Base-by-base conservation (phyloP, 2,113 vertebrate genomes). In the Macroglossus sobrinus region DNA sequence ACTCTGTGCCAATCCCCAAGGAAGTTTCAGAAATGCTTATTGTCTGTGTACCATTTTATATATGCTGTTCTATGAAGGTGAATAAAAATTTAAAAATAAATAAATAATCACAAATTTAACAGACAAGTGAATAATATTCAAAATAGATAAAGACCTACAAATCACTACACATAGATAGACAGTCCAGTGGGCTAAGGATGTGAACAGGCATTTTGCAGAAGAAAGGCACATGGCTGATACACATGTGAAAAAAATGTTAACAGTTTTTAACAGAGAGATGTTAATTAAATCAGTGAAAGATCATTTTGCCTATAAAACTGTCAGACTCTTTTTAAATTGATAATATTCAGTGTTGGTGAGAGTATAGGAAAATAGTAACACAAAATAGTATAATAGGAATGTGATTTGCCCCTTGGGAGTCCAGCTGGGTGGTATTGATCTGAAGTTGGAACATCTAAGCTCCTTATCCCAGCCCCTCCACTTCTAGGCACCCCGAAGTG, bases 21-120 rank as follows among this genome's bases (percentile, higher is more conserved):
- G 55, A 85, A 38, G 50, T 86, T 96, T 92, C 87, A 94, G 69
- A 95, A 96, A 97, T 94, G 50, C 50, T 50, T 50, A 50, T 16
- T 50, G 50, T 50, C 50, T 50, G 50, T 16, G 50, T 15, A 50
- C 15, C 50, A 50, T 50, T 50, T 50, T 50, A 50, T 50, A 50
- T 50, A 50, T 50, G 50, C 15, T 50, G 14, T 50, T 50, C 15
- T 16, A 50, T 50, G 14, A 15, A 50, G 15, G 50, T 50, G 50
- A 50, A 50, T 50, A 50, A 50, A 16, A 50, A 16, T 43, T 16
- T 16, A 50, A 50, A 50, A 50, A 50, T 15, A 50, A n/a, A 43
- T 43, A 89, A 86, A 76, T 68, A 64, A 80, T 81, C 43, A 72
- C 66, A 53, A 35, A 64, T 80, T 91, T 84, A 55, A 47, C 75